Conservation (phyloP, 2,797 vertebrate genomes). For the Microctenopoma lineatum region DNA sequence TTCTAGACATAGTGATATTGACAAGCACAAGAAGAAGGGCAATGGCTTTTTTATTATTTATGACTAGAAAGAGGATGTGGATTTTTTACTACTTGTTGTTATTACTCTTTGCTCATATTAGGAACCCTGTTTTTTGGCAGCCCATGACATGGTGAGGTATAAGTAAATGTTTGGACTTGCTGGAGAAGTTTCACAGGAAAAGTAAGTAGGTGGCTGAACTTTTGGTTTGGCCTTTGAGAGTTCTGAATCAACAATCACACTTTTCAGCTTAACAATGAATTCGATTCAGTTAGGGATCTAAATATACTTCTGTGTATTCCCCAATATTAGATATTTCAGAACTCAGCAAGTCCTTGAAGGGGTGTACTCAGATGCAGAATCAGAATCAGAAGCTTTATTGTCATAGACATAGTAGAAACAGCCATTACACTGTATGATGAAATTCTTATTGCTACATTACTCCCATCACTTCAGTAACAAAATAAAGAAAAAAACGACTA, state of each 20-base stretch:
- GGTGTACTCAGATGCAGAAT: conserved; percentile 15
- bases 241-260: conserved; percentile 56
- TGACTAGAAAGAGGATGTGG: conserved; percentile 80
- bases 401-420: too few species aligned
- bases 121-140: conserved; percentile 77
- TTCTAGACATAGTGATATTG: conserved; percentile 76
- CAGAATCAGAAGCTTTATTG: too few species aligned
- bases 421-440: too few species aligned
- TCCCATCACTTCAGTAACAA: too few species aligned
- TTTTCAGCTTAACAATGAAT: conserved; percentile 63
- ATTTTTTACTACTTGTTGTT: conserved; percentile 75
- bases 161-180: conserved; percentile 58
- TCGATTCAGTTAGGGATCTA: conserved; percentile 55
- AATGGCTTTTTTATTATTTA: conserved; percentile 85
- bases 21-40: conserved; percentile 73
- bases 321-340: conserved; percentile 43
- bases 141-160: conserved; percentile 52
- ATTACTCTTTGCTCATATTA: conserved; percentile 70
- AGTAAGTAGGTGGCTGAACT: conserved; percentile 56
- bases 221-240: conserved; percentile 51
- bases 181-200: conserved; percentile 67
- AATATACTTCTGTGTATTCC: conserved; percentile 45
- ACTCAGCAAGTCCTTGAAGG: conserved; percentile 22
- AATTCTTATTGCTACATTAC: too few species aligned
- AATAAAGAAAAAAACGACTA: neutral